Evolutionary conservation across 2,888 invertebrate genomes (phyloP), one percentile per base, ranked within the genome.

Genomic region (Cephus rjabovi): DNA sequence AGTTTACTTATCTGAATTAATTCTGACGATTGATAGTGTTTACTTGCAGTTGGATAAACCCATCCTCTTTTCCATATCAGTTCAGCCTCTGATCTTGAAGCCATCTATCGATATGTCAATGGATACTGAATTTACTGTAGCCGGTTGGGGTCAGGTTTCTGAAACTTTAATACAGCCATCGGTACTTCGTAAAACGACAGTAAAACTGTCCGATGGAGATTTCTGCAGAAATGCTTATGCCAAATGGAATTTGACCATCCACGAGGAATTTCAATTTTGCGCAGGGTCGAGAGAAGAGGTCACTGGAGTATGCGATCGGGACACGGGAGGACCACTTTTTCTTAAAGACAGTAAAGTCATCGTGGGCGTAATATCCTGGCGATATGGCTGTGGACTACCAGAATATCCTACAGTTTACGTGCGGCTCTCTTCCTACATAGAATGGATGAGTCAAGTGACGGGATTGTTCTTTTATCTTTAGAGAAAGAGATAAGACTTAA

Each of bases 81-180:
- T 77, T 74, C 77, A 74, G 33, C 77, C 77, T 3, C 15, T 74
- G 34, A 34, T 77, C 4, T 23, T 33, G 35, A 30, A 35, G 1
- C 6, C 37, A 4, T n/a, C 15, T 69, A 3, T n/a, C 31, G 74
- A 74, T 9, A 23, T 23, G 23, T 11, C 34, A 12, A 34, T 70
- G 33, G 6, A 37, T 11, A 9, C 75, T 23, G 74, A 73, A 12
- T 40, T 71, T 12, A 37, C 56, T 12, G 77, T 75, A n/a, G 75
- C 71, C 31, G 77, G 77, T 12, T 77, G 77, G 77, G 77, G 77
- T 3, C 34, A 77, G 12, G 75, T 34, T 33, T 77, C 77, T n/a
- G 70, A 77, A 40, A 77, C 56, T 37, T 15, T 77, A 12, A 77
- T 75, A 75, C 77, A 77, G 35, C 77, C 77, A 30, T 69, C 74